Base-by-base conservation (phyloP, 2,888 invertebrate species). In the Villa cingulata region DNA sequence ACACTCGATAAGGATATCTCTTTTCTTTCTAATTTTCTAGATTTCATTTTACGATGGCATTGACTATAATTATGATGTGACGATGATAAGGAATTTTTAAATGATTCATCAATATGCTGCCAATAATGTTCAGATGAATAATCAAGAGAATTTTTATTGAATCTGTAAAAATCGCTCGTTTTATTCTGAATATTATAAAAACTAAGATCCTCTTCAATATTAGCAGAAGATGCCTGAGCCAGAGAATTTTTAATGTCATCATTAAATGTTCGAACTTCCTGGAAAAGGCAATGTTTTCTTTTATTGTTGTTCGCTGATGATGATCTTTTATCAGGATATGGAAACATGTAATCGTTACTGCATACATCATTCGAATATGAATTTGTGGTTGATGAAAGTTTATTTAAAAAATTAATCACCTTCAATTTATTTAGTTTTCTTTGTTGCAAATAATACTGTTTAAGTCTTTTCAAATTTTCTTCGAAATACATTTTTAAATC, bases 401-500 rank as follows among this genome's bases (percentile, higher is more conserved):
- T 55, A 7, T 55, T 55, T 39, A 56, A 58, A 36, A 57, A 53
- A 48, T 56, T 54, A 17, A 48, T 51, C 15, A 58, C 45, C 2
- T 56, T 56, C 6, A 51, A 51, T 19, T 59, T 58, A 42, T 58
- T 57, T 18, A 59, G 48, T 44, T 57, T 55, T 32, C 56, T 57
- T 10, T 56, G 53, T 48, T 59, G 54, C 9, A 58, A 49, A 43
- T 58, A 59, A 46, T 57, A 58, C 17, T 55, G 55, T 48, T 59
- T 59, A 6, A 59, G 50, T 12, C 55, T 52, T 46, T 55, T 55
- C 16, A 59, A 36, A 45, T 59, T 58, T 37, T 59, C 58, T 42
- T 59, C 57, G 37, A 58, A 58, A 34, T 58, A 58, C 5, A 55
- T 56, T 41, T 59, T 58, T n/a, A 59, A 48, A 49, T 58, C 57